These are phyloP conservation scores for Drosophila mayaguana DNA, from an alignment of 2,888 invertebrate species.

Conservation along the genomic window DNA sequence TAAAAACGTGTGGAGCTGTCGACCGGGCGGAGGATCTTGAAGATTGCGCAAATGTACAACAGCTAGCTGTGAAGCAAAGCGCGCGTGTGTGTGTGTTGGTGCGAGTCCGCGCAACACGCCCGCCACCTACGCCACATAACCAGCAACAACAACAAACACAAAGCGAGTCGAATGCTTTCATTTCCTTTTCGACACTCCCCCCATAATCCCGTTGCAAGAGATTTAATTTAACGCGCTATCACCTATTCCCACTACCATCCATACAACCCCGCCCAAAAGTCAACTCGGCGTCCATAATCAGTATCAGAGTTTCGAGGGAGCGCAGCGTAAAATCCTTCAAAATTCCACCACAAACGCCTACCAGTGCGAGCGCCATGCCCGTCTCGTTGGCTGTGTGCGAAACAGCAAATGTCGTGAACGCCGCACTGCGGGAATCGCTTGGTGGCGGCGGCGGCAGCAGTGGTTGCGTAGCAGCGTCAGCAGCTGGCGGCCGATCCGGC, in stretches of 20 bases:
- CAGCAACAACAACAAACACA: slow-evolving; percentile 20
- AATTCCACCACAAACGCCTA: slow-evolving; percentile 82
- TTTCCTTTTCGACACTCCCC: slow-evolving; percentile 29
- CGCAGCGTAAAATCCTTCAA: slow-evolving; percentile 62
- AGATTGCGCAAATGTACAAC: slow-evolving; percentile 62
- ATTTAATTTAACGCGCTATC: slow-evolving; percentile 32
- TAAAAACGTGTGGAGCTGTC: slow-evolving; percentile 27
- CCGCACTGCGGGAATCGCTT: slow-evolving; percentile 84
- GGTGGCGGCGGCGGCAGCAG: slow-evolving; percentile 50
- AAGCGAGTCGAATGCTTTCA: slow-evolving; percentile 50
- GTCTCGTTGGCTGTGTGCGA: slow-evolving; percentile 84
- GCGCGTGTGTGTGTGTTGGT: slow-evolving; percentile 27
- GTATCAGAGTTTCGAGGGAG: slow-evolving; percentile 33
- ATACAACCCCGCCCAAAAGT: slow-evolving; percentile 13
- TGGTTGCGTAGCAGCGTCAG: slow-evolving; percentile 42
- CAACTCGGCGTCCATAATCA: slow-evolving; percentile 25
- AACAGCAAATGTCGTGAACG: slow-evolving; percentile 83
- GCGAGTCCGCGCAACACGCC: slow-evolving; percentile 51
- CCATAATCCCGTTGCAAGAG: slow-evolving; percentile 7
- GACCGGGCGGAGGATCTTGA: slow-evolving; percentile 39
- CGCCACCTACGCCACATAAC: slow-evolving; percentile 47
- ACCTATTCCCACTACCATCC: not conserved
- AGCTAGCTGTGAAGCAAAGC: slow-evolving; percentile 48
- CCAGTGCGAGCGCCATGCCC: slow-evolving; percentile 81
- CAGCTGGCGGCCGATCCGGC: slow-evolving; percentile 47